Evolutionary conservation across 2,113 vertebrate genomes (phyloP).

Genomic region (Vombatus ursinus): DNA sequence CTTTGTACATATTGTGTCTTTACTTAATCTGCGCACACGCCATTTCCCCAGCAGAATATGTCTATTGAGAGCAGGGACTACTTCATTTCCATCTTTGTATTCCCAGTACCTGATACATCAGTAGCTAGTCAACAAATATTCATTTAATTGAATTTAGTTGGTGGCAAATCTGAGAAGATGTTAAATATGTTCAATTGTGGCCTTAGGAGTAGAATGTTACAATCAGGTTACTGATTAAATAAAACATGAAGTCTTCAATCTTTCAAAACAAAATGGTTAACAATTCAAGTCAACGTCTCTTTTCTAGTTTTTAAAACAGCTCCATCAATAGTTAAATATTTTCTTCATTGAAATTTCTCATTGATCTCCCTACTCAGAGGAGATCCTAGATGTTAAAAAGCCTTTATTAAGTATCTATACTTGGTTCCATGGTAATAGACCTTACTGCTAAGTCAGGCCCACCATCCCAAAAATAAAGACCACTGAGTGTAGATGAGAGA

Average conservation of each 20-base stretch:
- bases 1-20: background rate
- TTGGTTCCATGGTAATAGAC: background rate
- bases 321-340: background rate
- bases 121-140: background rate
- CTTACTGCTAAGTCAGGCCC: background rate
- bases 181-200: background rate
- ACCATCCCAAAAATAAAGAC: background rate
- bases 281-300: background rate
- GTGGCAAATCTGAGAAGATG: background rate
- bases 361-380: background rate
- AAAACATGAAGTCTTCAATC: background rate
- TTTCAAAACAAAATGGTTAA: conserved; percentile 28
- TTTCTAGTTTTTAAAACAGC: conserved; percentile 23
- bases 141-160: background rate
- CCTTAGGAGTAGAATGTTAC: background rate
- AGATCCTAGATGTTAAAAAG: conserved; percentile 24
- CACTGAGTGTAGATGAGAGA: background rate
- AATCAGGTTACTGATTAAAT: background rate
- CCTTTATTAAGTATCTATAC: background rate
- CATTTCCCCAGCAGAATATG: background rate
- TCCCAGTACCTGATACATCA: background rate
- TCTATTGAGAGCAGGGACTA: background rate
- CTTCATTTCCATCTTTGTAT: background rate
- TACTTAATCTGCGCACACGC: background rate
- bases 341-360: conserved; percentile 11